Evolutionary conservation across 2,888 invertebrate genomes (phyloP).

Genomic region (Macrosoma leucophasiata): DNA sequence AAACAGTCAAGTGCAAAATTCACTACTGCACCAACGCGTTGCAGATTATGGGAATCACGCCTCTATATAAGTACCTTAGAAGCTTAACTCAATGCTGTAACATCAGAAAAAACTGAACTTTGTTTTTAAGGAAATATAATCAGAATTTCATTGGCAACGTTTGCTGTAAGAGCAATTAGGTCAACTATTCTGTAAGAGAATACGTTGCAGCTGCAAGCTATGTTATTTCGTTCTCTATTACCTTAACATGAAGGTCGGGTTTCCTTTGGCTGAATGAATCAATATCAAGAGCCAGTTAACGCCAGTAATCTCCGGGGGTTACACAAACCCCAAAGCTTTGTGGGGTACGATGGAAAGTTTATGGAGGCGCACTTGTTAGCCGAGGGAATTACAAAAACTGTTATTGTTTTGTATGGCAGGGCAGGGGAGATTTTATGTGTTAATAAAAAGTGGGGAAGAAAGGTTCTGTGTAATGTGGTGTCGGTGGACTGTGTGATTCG

Average conservation of each 20-base stretch:
- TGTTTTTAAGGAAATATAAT: constrained; percentile 10
- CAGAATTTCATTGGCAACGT: constrained; percentile 20
- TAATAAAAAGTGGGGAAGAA: constrained; percentile 64
- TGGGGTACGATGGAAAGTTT: constrained; percentile 65
- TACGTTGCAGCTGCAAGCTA: constrained; percentile 21
- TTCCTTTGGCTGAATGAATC: constrained; percentile 30
- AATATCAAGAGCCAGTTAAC: constrained; percentile 58
- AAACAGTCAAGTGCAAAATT: constrained; percentile 68
- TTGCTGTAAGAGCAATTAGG: constrained; percentile 34
- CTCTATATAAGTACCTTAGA: constrained; percentile 30
- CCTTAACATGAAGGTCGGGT: constrained; percentile 15
- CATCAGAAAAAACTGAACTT: not conserved
- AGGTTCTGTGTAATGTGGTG: constrained; percentile 36
- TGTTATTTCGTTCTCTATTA: constrained; percentile 26
- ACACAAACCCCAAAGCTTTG: constrained; percentile 59
- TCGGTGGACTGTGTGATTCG: constrained; percentile 27
- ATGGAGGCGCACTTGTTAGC: constrained; percentile 67
- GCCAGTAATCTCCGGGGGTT: constrained; percentile 51
- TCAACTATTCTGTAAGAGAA: constrained; percentile 25
- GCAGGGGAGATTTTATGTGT: constrained; percentile 54
- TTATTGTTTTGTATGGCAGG: constrained; percentile 61
- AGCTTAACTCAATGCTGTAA: constrained; percentile 10
- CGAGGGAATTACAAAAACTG: constrained; percentile 65
- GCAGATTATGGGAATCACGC: constrained; percentile 72
- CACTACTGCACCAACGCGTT: constrained; percentile 52